Conservation (phyloP, 1,140 invertebrate genomes). For the Aphelinus certus region DNA sequence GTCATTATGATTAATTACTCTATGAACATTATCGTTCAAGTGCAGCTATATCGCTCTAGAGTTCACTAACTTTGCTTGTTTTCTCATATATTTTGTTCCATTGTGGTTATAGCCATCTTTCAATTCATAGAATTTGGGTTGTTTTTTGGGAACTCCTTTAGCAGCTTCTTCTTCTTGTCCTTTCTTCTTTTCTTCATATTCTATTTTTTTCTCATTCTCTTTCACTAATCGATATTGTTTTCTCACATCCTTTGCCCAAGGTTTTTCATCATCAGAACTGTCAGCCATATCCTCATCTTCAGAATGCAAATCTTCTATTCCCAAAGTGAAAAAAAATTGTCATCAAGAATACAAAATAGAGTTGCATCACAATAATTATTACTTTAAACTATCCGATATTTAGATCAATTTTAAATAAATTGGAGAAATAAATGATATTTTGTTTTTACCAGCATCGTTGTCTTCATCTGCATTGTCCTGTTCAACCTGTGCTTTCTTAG, state of each 20-base stretch:
- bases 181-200: slow-evolving; percentile 61
- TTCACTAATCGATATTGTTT: slow-evolving; percentile 73
- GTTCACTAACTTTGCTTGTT: slow-evolving; percentile 65
- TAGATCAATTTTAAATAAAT: neutral
- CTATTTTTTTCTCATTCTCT: slow-evolving; percentile 60
- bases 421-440: neutral
- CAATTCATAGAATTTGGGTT: slow-evolving; percentile 73
- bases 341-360: neutral
- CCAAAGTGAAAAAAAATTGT: slow-evolving; percentile 18
- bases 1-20: slow-evolving; percentile 6
- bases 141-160: slow-evolving; percentile 51
- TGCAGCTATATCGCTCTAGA: slow-evolving; percentile 37
- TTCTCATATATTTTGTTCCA: slow-evolving; percentile 63
- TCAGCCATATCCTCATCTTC: slow-evolving; percentile 56
- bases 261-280: slow-evolving; percentile 76
- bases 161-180: slow-evolving; percentile 59
- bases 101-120: slow-evolving; percentile 72
- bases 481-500: slow-evolving; percentile 58
- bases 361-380: neutral
- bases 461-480: slow-evolving; percentile 58
- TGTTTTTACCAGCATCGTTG: slow-evolving; percentile 37
- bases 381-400: neutral
- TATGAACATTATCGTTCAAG: slow-evolving; percentile 30
- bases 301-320: slow-evolving; percentile 44
- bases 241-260: slow-evolving; percentile 82